Evolutionary conservation across 2,888 invertebrate species (phyloP).

Genomic region (Caenorhabditis afra): DNA sequence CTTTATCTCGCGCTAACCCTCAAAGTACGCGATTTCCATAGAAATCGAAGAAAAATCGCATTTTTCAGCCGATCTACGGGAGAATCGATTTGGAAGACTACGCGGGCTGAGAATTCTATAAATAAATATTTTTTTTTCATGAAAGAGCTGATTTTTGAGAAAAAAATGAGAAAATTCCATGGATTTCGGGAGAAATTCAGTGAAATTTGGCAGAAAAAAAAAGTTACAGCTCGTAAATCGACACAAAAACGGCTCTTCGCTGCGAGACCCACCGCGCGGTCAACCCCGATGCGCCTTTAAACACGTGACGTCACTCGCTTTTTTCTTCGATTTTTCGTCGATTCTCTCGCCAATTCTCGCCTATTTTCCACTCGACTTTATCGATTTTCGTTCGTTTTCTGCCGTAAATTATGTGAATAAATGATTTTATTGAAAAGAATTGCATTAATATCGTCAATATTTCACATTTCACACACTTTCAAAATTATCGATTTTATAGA

Average conservation of each 20-base stretch:
- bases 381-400: not conserved
- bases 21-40: not conserved
- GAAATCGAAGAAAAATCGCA: not conserved
- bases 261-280: constrained; percentile 14
- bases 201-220: not conserved
- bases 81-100: not conserved
- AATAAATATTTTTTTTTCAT: not conserved
- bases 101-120: not conserved
- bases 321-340: constrained; percentile 3
- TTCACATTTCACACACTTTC: too few relatives aligned
- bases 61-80: constrained; percentile 22
- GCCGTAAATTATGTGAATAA: constrained; percentile 6
- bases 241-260: constrained; percentile 43
- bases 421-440: not conserved
- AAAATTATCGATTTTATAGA: constrained; percentile 24
- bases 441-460: not conserved
- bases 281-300: constrained; percentile 37
- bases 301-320: not conserved
- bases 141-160: not conserved
- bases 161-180: not conserved
- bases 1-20: not conserved
- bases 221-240: constrained; percentile 25
- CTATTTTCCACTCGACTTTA: too few relatives aligned
- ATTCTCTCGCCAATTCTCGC: constrained; percentile 5
- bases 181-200: not conserved